Evolutionary conservation across 2,888 invertebrate genomes (phyloP), one percentile per base, ranked within the genome.

Genomic region (Dromius quadrimaculatus): DNA sequence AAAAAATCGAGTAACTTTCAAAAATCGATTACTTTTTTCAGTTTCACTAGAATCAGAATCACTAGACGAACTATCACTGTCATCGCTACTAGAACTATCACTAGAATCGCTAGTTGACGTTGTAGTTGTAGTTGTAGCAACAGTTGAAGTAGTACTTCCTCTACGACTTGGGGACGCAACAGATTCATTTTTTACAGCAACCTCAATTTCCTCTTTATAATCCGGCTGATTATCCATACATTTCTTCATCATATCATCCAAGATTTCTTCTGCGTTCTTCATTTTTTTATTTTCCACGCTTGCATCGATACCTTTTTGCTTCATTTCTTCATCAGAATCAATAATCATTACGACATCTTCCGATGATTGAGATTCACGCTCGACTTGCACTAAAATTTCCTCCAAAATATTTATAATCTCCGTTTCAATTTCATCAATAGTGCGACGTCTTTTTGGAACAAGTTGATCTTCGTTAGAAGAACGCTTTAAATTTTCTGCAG

Each of bases 41-140:
- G 70, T 71, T 9, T 68, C 68, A 8, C 84, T 84, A 74, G 81
- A 83, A 3, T 83, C 83, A 0, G 87, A 87, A 54, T 86, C 86
- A 71, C 85, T 87, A 2, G 84, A 85, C 0, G 84, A 83, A 71
- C 82, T 83, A 20, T 83, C 82, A 11, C 86, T 85, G 22, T 86
- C 86, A 74, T 85, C 86, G 5, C 87, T 87, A 74, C 87, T 88
- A 28, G 87, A 87, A 0, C 83, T 83, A 54, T 84, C 83, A 65
- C 83, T 83, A 45, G 82, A 70, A 13, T 38, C 38, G 1, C 79
- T 79, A 38, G 77, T 77, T 32, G 72, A 50, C n/a, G 65, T 62
- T n/a, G 72, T 71, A 2, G 65, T 70, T 19, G 59, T 57, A 28
- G 70, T 70, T 45, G 71, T 71, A 8, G 72, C 71, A 41, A 61